Conservation (phyloP, 2,113 vertebrate species). For the Pluvianellus socialis region DNA sequence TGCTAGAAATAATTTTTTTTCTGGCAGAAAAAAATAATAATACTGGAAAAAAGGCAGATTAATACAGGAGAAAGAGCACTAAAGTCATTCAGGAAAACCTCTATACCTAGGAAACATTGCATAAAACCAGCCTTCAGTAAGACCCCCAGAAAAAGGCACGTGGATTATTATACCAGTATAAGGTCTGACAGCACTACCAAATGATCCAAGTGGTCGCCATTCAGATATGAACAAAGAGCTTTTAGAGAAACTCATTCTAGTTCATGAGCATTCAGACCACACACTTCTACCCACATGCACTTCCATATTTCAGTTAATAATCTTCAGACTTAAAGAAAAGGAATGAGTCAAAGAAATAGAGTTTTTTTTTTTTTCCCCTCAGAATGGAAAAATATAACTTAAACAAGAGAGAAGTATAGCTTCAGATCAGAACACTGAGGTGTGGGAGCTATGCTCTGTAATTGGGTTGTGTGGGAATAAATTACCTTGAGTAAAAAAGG, state of each 20-base stretch:
- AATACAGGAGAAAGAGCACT: background rate
- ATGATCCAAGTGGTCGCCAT: background rate
- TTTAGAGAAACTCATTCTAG: background rate
- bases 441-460: background rate
- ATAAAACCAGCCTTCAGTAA: background rate
- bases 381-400: background rate
- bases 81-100: background rate
- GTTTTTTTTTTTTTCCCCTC: background rate
- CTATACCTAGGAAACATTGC: background rate
- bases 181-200: background rate
- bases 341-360: background rate
- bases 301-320: background rate
- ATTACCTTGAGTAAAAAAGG: background rate
- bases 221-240: background rate
- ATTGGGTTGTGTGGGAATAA: background rate
- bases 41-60: background rate
- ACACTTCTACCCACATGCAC: background rate
- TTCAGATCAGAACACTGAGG: background rate
- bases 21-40: background rate
- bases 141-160: background rate
- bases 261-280: background rate
- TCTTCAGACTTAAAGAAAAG: constrained; percentile 23
- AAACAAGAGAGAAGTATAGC: background rate
- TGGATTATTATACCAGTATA: background rate
- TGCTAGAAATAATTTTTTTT: too few relatives aligned